A percentile compares a stretch with the other conserved stretches of the same genome.
These are phyloP conservation scores for Asbolus verrucosus DNA, from an alignment of 1,140 invertebrate genomes.

Conservation along the genomic window DNA sequence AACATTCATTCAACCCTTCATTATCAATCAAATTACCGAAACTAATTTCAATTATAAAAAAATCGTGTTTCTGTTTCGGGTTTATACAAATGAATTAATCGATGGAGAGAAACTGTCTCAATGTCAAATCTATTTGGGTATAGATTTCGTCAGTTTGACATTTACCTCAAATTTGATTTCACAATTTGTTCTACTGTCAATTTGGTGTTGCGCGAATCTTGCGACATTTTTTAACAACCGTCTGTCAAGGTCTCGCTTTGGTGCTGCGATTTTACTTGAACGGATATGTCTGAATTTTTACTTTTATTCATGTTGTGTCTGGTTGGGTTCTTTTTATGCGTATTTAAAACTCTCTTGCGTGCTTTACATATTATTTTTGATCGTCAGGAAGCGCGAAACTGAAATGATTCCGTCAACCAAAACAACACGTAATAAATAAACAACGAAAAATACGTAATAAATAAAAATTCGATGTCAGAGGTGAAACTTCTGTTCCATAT, in stretches of 20 bases:
- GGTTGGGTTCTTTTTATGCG: slow-evolving; percentile 19
- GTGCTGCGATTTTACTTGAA: slow-evolving; percentile 2
- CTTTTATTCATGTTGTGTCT: slow-evolving; percentile 31
- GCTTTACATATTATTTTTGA: slow-evolving; percentile 17
- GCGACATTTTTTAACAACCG: slow-evolving; percentile 20
- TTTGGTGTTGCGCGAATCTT: slow-evolving; percentile 39
- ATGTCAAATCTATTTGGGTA: slow-evolving; percentile 29
- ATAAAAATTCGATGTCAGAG: slow-evolving; percentile 6
- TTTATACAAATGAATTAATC: slow-evolving; percentile 16
- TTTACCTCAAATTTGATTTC: slow-evolving; percentile 15
- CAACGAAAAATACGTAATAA: not conserved
- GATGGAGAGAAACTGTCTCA: slow-evolving; percentile 21
- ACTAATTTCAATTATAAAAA: not conserved
- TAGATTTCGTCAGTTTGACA: slow-evolving; percentile 30
- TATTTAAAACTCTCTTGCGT: slow-evolving; percentile 27
- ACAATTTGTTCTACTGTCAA: slow-evolving; percentile 43
- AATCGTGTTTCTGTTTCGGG: not conserved
- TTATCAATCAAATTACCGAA: slow-evolving; percentile 15
- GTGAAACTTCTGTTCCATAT: slow-evolving; percentile 14
- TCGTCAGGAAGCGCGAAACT: too few species aligned
- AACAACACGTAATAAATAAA: too few species aligned
- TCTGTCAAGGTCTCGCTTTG: slow-evolving; percentile 36
- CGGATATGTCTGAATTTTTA: slow-evolving; percentile 16
- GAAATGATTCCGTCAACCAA: too few species aligned
- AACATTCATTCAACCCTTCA: not conserved